Evolutionary conservation across 2,113 vertebrate genomes (phyloP).

Genomic region (Spea bombifrons): DNA sequence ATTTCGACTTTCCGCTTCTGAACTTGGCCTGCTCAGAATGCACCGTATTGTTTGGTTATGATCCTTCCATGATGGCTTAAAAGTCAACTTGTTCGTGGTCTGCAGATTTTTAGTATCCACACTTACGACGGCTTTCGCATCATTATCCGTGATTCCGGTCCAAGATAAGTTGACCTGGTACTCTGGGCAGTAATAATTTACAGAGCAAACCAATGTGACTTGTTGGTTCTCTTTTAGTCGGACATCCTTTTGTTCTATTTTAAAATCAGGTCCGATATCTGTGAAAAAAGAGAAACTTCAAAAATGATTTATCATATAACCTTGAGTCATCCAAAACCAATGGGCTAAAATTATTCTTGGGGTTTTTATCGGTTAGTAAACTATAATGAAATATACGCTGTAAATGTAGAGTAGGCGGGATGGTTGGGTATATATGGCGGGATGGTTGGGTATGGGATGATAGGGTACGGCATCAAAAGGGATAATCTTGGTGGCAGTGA

Average conservation of each 20-base stretch:
- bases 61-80: conserved; percentile 17
- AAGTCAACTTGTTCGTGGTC: background rate
- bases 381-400: too few species aligned
- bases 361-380: too few species aligned
- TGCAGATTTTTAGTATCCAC: background rate
- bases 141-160: background rate
- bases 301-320: too few species aligned
- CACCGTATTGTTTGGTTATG: conserved; percentile 25
- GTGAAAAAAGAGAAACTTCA: background rate
- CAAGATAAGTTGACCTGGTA: background rate
- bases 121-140: background rate
- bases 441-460: too few species aligned
- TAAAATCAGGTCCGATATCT: conserved; percentile 5
- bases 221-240: background rate
- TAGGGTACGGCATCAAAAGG: too few species aligned
- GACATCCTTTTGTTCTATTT: background rate
- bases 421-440: too few species aligned
- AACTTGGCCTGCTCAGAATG: background rate
- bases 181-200: conserved; percentile 11
- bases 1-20: background rate
- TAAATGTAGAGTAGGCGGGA: too few species aligned
- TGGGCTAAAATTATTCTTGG: too few species aligned
- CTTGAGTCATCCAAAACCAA: too few species aligned
- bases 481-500: too few species aligned
- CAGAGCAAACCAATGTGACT: conserved; percentile 5